These are phyloP conservation scores for Epicampocera succincta DNA, from an alignment of 2,888 invertebrate genomes.

Conservation along the genomic window DNA sequence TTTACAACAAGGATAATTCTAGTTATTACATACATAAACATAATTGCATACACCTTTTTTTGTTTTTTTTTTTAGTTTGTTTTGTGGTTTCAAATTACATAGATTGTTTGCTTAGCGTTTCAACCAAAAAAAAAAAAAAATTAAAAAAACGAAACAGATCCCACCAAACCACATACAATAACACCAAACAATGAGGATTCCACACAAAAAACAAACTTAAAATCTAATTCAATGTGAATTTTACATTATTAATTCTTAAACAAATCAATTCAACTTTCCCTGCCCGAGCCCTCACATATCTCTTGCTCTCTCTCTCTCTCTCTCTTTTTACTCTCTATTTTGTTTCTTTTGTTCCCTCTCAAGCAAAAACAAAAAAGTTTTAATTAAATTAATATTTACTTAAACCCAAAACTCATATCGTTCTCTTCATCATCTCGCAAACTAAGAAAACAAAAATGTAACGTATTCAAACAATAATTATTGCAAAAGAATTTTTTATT, in stretches of 20 bases:
- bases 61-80: slow-evolving; percentile 47
- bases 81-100: slow-evolving; percentile 59
- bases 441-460: slow-evolving; percentile 31
- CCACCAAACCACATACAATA: slow-evolving; percentile 34
- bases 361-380: slow-evolving; percentile 54
- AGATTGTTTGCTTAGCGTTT: slow-evolving; percentile 51
- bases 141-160: slow-evolving; percentile 29
- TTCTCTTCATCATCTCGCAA: slow-evolving; percentile 42
- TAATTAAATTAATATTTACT: slow-evolving; percentile 55
- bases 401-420: slow-evolving; percentile 66
- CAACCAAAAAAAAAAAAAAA: slow-evolving; percentile 3
- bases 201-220: slow-evolving; percentile 16
- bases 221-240: slow-evolving; percentile 49
- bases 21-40: slow-evolving; percentile 15
- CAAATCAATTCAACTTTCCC: slow-evolving; percentile 59
- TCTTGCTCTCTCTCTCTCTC: slow-evolving; percentile 54
- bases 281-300: slow-evolving; percentile 72
- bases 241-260: slow-evolving; percentile 49
- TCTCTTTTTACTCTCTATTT: slow-evolving; percentile 56
- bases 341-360: slow-evolving; percentile 60
- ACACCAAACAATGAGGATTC: slow-evolving; percentile 45
- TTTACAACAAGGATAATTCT: slow-evolving; percentile 45
- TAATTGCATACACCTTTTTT: slow-evolving; percentile 23
- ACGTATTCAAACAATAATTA: slow-evolving; percentile 7
- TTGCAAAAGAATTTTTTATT: slow-evolving; percentile 37